Evolutionary conservation across 2,797 vertebrate species (phyloP).

Genomic region (Telmatherina bonti): DNA sequence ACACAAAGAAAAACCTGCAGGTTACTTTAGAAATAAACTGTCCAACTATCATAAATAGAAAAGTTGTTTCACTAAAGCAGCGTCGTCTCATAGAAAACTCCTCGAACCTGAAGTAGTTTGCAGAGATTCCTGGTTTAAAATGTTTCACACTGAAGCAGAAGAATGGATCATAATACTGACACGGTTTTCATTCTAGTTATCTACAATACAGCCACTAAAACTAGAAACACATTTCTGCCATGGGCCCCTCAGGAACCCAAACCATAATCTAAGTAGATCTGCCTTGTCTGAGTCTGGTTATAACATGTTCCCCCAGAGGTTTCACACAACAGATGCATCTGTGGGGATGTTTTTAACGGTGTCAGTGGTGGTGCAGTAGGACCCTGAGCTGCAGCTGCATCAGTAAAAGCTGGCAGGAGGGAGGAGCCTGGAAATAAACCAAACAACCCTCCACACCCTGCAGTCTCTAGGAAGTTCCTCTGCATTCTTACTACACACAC

Average conservation of each 20-base stretch:
- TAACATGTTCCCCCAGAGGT: neutral
- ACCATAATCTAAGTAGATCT: neutral
- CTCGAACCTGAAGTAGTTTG: too few species aligned
- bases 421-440: conserved; percentile 64
- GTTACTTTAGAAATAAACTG: too few species aligned
- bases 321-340: neutral
- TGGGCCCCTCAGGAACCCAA: neutral
- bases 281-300: neutral
- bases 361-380: conserved; percentile 68
- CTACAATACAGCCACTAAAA: too few species aligned
- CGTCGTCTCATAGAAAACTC: too few species aligned
- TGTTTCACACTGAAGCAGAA: too few species aligned
- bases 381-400: conserved; percentile 70
- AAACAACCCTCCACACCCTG: conserved; percentile 79
- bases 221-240: too few species aligned
- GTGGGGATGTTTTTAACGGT: neutral
- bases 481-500: conserved; percentile 71
- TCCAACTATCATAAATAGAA: too few species aligned
- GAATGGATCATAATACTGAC: too few species aligned
- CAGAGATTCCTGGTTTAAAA: too few species aligned
- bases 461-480: conserved; percentile 69
- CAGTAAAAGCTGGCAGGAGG: conserved; percentile 30
- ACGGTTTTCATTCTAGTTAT: too few species aligned
- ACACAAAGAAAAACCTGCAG: too few species aligned
- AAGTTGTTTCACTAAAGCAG: too few species aligned